Conservation (phyloP, 2,888 invertebrate species). For the Mesorhabditis belari region DNA sequence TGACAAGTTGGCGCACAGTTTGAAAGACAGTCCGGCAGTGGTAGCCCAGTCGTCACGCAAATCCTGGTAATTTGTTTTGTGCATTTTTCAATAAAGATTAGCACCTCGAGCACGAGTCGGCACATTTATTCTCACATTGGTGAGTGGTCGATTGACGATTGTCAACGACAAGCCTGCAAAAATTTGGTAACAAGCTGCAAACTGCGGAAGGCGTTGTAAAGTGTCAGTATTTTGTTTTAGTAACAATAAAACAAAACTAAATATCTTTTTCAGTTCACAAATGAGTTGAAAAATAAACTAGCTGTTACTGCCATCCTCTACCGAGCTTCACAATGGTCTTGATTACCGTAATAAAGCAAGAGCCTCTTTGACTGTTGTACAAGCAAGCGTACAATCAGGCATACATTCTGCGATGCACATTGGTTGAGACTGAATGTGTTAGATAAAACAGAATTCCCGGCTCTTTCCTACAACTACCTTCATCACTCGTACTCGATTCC, state of each 20-base stretch:
- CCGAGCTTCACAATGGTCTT: too few species aligned
- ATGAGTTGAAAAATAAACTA: too few species aligned
- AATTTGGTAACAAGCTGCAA: neutral
- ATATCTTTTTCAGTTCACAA: too few species aligned
- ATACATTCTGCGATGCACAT: neutral
- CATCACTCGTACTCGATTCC: neutral
- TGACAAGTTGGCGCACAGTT: neutral
- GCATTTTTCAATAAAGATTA: neutral
- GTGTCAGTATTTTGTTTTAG: too few species aligned
- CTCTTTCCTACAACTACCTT: neutral
- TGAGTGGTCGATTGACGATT: neutral
- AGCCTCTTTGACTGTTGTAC: neutral
- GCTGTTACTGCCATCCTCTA: too few species aligned
- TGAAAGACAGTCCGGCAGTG: neutral
- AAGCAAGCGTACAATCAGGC: neutral
- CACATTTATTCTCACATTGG: neutral
- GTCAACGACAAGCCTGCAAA: neutral
- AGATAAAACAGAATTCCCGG: too few species aligned
- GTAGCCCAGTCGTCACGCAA: neutral
- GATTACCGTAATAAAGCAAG: neutral
- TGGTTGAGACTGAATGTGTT: neutral
- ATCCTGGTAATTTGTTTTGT: neutral
- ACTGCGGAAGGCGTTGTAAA: too few species aligned
- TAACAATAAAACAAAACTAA: too few species aligned
- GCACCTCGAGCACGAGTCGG: neutral